Percentiles rank a stretch among this genome's conserved stretches.
These are phyloP conservation scores for Hippopotamyrus pictus DNA, from an alignment of 2,797 vertebrate genomes.

Conservation along the genomic window DNA sequence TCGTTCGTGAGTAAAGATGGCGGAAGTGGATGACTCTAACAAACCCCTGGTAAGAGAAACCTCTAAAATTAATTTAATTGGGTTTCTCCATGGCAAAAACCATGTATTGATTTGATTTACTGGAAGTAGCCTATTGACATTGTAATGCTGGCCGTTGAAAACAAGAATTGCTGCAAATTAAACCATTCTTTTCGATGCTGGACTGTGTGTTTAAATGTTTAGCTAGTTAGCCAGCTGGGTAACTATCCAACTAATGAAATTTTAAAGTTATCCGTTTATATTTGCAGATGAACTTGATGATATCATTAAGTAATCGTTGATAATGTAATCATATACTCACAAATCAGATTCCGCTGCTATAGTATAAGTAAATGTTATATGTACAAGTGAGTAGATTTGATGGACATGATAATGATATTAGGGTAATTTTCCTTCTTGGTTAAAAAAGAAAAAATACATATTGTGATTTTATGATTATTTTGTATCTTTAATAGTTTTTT, in stretches of 20 bases:
- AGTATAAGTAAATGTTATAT: background rate
- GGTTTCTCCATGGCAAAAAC: background rate
- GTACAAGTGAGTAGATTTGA: background rate
- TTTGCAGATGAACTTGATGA: background rate
- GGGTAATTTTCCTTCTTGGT: background rate
- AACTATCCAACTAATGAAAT: background rate
- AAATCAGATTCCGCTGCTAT: background rate
- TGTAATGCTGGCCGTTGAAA: background rate
- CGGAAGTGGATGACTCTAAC: conserved; percentile 58
- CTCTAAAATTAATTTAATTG: background rate
- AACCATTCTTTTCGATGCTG: background rate
- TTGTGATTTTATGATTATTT: background rate
- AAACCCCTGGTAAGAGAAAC: conserved; percentile 50
- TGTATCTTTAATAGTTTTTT: background rate
- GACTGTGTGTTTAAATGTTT: background rate
- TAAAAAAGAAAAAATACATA: background rate
- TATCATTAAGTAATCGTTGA: background rate
- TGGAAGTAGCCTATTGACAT: too few relatives aligned
- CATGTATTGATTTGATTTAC: background rate
- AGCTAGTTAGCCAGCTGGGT: background rate
- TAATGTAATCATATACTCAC: background rate
- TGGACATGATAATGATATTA: background rate
- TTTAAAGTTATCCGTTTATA: background rate
- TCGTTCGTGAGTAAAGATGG: conserved; percentile 51
- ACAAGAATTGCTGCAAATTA: background rate